These are phyloP conservation scores for Tipula lateralis DNA, from an alignment of 2,888 invertebrate genomes.

Conservation along the genomic window DNA sequence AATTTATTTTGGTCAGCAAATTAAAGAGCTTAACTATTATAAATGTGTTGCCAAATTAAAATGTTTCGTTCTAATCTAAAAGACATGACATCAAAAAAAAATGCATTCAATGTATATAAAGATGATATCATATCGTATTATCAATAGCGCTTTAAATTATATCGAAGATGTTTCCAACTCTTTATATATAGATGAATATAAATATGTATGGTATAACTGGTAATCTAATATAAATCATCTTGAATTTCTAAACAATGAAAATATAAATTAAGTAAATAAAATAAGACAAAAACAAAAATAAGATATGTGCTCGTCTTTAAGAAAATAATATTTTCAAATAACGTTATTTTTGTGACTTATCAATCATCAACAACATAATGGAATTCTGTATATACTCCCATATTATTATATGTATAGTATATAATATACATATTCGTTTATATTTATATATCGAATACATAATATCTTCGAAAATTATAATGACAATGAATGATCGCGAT, in stretches of 20 bases:
- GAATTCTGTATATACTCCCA: neutral
- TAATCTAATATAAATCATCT: conserved; percentile 19
- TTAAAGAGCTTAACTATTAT: neutral
- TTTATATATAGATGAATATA: neutral
- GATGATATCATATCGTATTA: neutral
- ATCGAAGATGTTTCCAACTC: neutral
- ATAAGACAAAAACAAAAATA: neutral
- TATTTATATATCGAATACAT: neutral
- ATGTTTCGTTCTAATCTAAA: neutral
- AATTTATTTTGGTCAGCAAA: neutral
- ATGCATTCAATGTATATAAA: neutral
- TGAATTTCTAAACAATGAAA: neutral
- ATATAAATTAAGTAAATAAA: neutral
- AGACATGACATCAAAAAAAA: neutral
- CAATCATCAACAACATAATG: neutral
- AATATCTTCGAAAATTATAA: neutral
- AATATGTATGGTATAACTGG: neutral
- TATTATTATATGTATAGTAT: neutral
- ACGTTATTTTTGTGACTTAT: conserved; percentile 5
- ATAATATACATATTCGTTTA: too few species aligned
- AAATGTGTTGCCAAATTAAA: neutral
- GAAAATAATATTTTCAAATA: conserved; percentile 11
- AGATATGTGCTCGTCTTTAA: neutral
- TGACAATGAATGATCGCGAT: conserved; percentile 19
- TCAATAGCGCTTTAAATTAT: neutral